Percentiles rank a stretch among this genome's conserved stretches.
These are phyloP conservation scores for Brotula barbata DNA, from an alignment of 2,797 vertebrate genomes.

Conservation along the genomic window DNA sequence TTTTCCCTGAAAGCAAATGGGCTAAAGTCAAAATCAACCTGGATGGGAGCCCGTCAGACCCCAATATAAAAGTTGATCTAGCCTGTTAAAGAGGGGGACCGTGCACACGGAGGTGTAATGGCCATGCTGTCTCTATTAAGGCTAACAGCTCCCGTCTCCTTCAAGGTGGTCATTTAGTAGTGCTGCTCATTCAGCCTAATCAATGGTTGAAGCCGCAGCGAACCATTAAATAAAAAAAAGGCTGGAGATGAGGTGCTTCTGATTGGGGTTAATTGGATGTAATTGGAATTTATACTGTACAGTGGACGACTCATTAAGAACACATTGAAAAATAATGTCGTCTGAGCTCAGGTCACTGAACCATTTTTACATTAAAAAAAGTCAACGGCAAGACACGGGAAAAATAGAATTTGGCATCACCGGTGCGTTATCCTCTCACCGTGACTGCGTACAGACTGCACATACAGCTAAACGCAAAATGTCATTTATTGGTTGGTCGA, in stretches of 20 bases:
- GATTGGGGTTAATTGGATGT: conserved; percentile 99
- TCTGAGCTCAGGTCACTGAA: conserved; percentile 83
- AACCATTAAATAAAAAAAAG: conserved; percentile 96
- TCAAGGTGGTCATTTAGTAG: conserved; percentile 89
- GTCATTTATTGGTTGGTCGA: conserved; percentile 40
- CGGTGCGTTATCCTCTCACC: conserved; percentile 24
- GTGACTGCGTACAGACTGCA: conserved; percentile 6
- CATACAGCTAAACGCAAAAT: conserved; percentile 27
- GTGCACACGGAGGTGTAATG: conserved; percentile 79
- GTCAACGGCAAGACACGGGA: conserved; percentile 44
- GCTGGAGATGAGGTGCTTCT: conserved; percentile 88
- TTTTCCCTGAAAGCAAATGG: conserved; percentile 77
- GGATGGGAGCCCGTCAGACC: conserved; percentile 72
- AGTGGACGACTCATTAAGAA: conserved; percentile 88
- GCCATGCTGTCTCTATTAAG: conserved; percentile 79
- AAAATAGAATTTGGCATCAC: conserved; percentile 19
- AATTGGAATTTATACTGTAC: conserved; percentile 96
- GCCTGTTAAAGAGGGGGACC: conserved; percentile 69
- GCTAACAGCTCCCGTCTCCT: conserved; percentile 84
- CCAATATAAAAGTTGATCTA: conserved; percentile 80
- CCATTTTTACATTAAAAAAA: conserved; percentile 73
- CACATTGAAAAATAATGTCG: conserved; percentile 82
- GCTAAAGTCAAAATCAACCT: conserved; percentile 79
- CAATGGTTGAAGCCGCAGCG: conserved; percentile 88
- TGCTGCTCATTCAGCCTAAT: conserved; percentile 92